Percentiles rank a stretch among this genome's conserved stretches.
phyloP scores from a whole-genome alignment of 2,113 vertebrate species.

The Dipodomys spectabilis region DNA sequence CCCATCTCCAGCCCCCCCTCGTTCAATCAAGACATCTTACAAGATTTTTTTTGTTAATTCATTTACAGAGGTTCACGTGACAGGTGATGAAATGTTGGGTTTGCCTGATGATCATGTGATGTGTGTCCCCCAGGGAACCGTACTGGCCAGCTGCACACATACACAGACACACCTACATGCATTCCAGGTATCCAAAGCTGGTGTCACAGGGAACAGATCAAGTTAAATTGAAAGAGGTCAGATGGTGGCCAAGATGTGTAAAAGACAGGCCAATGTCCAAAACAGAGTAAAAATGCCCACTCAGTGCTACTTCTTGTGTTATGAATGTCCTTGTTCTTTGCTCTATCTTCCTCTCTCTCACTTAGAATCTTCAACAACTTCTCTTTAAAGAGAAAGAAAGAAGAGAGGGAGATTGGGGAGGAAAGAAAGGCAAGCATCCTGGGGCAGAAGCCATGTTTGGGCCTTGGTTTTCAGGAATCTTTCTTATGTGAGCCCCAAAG shows the following conservation, averaged over 20 bases:
- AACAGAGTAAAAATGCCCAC: neutral
- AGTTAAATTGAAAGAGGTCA: neutral
- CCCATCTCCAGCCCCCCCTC: neutral
- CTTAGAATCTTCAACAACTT: neutral
- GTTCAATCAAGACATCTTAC: neutral
- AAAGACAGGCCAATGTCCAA: neutral
- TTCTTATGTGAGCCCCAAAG: neutral
- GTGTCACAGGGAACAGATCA: neutral
- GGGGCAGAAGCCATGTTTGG: neutral
- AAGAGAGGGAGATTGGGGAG: neutral
- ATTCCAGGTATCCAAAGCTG: neutral
- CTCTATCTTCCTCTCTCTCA: neutral
- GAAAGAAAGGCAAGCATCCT: neutral
- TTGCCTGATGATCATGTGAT: neutral
- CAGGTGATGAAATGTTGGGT: neutral
- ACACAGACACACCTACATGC: neutral
- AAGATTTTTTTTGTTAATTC: too few relatives aligned
- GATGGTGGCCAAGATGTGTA: neutral
- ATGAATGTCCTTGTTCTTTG: fast-evolving
- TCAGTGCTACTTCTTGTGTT: neutral
- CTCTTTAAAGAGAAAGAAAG: neutral
- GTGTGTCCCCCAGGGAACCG: neutral
- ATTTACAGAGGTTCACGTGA: neutral
- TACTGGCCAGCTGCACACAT: neutral
- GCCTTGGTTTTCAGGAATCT: too few relatives aligned